Percentiles rank a stretch among this genome's conserved stretches.
phyloP scores from a whole-genome alignment of 2,888 invertebrate species.

The Sphaerophoria taeniata region DNA sequence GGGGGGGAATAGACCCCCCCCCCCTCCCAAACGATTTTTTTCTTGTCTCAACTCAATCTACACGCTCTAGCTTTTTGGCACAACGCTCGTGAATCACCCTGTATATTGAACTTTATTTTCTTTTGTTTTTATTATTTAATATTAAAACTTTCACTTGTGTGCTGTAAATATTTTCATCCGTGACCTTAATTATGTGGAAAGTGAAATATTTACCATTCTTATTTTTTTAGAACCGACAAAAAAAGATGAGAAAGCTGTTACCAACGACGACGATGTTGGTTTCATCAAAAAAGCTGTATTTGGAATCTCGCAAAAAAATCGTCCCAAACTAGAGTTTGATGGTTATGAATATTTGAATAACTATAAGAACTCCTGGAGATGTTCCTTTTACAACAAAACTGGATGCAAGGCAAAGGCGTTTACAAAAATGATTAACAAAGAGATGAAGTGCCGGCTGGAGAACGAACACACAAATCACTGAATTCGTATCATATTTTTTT shows the following conservation, averaged over 20 bases:
- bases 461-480: slow-evolving; percentile 3
- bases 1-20: too few species aligned
- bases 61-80: too few species aligned
- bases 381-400: neutral
- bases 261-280: neutral
- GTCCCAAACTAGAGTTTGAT: neutral
- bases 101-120: too few species aligned
- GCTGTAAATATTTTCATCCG: too few species aligned
- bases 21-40: too few species aligned
- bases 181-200: too few species aligned
- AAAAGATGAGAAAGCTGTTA: neutral
- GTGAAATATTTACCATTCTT: too few species aligned
- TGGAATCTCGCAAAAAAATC: slow-evolving; percentile 24
- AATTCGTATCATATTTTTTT: neutral
- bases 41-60: too few species aligned
- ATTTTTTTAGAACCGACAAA: neutral
- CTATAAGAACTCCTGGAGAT: neutral
- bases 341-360: neutral
- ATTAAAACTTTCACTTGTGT: too few species aligned
- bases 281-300: neutral
- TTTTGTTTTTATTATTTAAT: too few species aligned
- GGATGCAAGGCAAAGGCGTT: neutral
- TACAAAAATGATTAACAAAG: slow-evolving; percentile 19
- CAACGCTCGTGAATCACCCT: too few species aligned
- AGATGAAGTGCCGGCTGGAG: slow-evolving; percentile 10